These are phyloP conservation scores for Mimumesa dahlbomi DNA, from an alignment of 2,888 invertebrate species.

Conservation along the genomic window DNA sequence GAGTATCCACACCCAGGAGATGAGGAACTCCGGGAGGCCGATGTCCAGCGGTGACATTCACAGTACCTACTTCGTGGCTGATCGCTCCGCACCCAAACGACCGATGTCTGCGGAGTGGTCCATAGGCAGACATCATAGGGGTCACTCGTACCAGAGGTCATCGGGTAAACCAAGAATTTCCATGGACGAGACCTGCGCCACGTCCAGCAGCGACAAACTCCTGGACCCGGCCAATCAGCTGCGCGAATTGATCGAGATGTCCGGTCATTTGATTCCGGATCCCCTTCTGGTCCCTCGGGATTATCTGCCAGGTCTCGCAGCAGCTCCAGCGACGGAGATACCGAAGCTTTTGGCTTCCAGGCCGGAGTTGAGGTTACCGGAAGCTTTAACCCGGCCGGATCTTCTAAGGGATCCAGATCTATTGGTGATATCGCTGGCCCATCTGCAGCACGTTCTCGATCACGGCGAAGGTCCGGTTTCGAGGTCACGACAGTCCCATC, in stretches of 20 bases:
- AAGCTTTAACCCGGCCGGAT: conserved; percentile 87
- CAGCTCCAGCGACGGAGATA: conserved; percentile 88
- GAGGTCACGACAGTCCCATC: conserved; percentile 50
- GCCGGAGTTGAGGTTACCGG: conserved; percentile 88
- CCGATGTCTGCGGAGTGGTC: conserved; percentile 66
- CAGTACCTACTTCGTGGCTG: conserved; percentile 50
- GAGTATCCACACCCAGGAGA: conserved; percentile 38
- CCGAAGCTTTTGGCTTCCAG: conserved; percentile 87
- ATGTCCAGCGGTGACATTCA: conserved; percentile 63
- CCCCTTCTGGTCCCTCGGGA: conserved; percentile 91
- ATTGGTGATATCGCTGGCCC: conserved; percentile 88
- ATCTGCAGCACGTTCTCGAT: conserved; percentile 82
- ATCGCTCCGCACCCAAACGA: conserved; percentile 58
- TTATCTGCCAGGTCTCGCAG: conserved; percentile 86
- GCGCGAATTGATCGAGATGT: conserved; percentile 85
- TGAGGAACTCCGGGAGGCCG: conserved; percentile 41
- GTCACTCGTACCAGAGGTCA: conserved; percentile 43
- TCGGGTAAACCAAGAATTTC: conserved; percentile 12
- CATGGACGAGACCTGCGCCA: conserved; percentile 46
- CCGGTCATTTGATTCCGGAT: conserved; percentile 89
- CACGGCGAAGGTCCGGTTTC: conserved; percentile 71
- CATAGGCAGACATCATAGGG: conserved; percentile 27
- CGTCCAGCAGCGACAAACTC: conserved; percentile 61
- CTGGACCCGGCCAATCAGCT: conserved; percentile 86
- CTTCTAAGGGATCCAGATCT: conserved; percentile 89